A percentile compares a stretch with the other conserved stretches of the same genome.
Evolutionary conservation across 2,888 invertebrate genomes (phyloP).

Genomic region (Leucophenga montana): DNA sequence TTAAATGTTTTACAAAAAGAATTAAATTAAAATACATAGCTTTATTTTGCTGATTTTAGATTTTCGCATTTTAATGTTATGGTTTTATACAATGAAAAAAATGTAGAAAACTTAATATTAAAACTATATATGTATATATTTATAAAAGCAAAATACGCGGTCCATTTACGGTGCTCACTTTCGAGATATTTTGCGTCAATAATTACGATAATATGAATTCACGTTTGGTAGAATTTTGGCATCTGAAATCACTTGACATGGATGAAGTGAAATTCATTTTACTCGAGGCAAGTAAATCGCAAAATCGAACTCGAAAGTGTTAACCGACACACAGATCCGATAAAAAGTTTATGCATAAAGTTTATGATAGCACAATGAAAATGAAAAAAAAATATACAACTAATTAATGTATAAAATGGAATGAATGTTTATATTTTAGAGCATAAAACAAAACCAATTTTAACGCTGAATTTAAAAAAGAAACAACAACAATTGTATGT

Average conservation of each 20-base stretch:
- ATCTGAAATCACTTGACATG: too few species aligned
- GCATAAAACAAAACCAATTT: neutral
- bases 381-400: neutral
- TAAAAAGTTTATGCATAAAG: too few species aligned
- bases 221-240: too few species aligned
- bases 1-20: conserved; percentile 44
- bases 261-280: too few species aligned
- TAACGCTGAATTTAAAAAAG: conserved; percentile 31
- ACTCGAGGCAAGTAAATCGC: too few species aligned
- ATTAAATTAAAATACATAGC: conserved; percentile 44
- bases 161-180: too few species aligned
- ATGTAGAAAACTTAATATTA: conserved; percentile 30
- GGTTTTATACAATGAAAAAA: conserved; percentile 23
- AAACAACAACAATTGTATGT: conserved; percentile 30
- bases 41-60: neutral
- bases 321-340: too few species aligned
- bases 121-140: conserved; percentile 8
- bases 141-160: neutral
- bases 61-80: conserved; percentile 1
- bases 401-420: conserved; percentile 12
- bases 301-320: too few species aligned
- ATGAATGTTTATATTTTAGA: too few species aligned
- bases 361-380: conserved; percentile 25
- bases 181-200: too few species aligned
- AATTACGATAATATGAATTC: too few species aligned